Evolutionary conservation across 1,140 invertebrate species (phyloP).

Genomic region (Orchestia grillus): DNA sequence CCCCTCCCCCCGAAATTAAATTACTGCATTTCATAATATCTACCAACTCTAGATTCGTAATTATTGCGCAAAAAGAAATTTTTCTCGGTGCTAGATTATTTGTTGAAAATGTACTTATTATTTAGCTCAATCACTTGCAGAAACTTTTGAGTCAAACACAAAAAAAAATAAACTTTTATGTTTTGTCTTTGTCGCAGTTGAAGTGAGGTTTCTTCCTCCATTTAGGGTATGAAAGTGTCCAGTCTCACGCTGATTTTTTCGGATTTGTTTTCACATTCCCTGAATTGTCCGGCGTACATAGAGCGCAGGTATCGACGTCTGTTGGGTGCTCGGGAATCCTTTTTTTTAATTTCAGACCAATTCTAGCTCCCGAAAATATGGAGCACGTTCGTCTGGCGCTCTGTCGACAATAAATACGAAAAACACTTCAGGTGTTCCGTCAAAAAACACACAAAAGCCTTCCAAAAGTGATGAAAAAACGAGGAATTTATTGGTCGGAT

Average conservation of each 20-base stretch:
- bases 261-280: not conserved
- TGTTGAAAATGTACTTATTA: too few relatives aligned
- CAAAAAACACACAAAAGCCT: conserved; percentile 8
- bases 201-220: too few relatives aligned
- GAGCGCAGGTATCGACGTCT: not conserved
- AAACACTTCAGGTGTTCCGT: conserved; percentile 7
- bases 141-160: too few relatives aligned
- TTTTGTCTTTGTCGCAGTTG: too few relatives aligned
- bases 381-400: not conserved
- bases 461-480: not conserved
- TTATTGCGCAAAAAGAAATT: too few relatives aligned
- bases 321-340: not conserved
- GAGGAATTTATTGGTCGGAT: conserved; percentile 7
- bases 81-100: too few relatives aligned
- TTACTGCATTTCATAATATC: too few relatives aligned
- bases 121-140: too few relatives aligned
- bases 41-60: too few relatives aligned
- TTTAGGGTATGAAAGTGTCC: too few relatives aligned
- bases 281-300: not conserved
- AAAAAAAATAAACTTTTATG: too few relatives aligned
- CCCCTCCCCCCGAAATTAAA: too few relatives aligned
- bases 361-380: not conserved
- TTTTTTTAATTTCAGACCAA: not conserved
- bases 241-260: not conserved
- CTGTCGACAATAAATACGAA: not conserved